These are phyloP conservation scores for Mayetiola destructor DNA, from an alignment of 2,888 invertebrate genomes.

Conservation along the genomic window DNA sequence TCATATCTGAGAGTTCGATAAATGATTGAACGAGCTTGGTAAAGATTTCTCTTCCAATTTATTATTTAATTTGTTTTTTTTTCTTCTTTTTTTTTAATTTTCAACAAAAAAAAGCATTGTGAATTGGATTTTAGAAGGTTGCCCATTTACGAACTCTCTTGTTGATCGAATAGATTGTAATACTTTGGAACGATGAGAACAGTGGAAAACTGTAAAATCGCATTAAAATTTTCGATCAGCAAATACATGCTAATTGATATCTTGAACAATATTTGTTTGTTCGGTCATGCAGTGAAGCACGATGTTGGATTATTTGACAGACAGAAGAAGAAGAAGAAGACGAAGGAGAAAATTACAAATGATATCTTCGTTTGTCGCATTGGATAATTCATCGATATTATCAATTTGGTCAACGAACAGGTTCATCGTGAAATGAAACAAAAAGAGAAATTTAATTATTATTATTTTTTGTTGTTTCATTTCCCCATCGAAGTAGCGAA, in stretches of 20 bases:
- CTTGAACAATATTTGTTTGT: not conserved
- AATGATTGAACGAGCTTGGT: too few relatives aligned
- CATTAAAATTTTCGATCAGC: not conserved
- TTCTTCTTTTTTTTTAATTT: not conserved
- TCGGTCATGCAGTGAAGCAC: not conserved
- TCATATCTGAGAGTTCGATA: too few relatives aligned
- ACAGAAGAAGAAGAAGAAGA: not conserved
- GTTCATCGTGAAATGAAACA: too few relatives aligned
- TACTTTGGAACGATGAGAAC: not conserved
- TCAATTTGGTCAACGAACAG: too few relatives aligned
- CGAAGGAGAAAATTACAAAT: too few relatives aligned
- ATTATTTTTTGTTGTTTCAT: too few relatives aligned
- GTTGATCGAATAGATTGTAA: not conserved
- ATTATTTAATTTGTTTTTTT: not conserved
- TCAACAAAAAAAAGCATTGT: not conserved
- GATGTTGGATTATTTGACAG: not conserved
- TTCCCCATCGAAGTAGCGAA: too few relatives aligned
- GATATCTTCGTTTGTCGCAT: too few relatives aligned
- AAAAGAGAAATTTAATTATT: too few relatives aligned
- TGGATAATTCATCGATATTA: too few relatives aligned
- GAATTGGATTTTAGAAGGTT: not conserved
- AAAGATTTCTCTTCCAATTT: not conserved
- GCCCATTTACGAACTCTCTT: not conserved
- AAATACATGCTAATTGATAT: constrained; percentile 4
- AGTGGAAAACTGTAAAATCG: not conserved